Evolutionary conservation across 2,113 vertebrate genomes (phyloP).

Genomic region (Istiophorus platypterus): DNA sequence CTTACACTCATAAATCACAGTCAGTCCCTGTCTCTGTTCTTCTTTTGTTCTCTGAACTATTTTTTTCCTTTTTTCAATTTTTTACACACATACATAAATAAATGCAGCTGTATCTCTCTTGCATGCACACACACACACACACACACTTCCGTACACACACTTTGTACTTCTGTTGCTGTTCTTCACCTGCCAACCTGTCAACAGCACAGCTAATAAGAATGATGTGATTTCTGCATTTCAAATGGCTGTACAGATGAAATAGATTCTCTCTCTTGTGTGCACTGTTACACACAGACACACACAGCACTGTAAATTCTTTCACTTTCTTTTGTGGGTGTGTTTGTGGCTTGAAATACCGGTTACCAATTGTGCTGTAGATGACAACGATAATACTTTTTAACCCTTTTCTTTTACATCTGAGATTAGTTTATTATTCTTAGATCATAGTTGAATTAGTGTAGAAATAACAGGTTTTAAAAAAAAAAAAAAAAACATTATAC

Average conservation of each 20-base stretch:
- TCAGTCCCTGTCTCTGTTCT: neutral
- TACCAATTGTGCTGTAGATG: neutral
- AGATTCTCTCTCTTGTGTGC: neutral
- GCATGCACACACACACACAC: neutral
- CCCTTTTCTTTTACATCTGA: neutral
- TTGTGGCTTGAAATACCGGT: neutral
- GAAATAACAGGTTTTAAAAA: neutral
- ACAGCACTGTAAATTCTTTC: neutral
- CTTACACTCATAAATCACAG: constrained; percentile 1
- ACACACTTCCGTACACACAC: neutral
- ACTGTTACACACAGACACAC: neutral
- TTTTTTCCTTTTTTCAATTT: neutral
- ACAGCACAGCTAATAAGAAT: constrained; percentile 30
- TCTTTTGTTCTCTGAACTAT: neutral
- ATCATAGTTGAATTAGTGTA: neutral
- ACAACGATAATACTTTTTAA: neutral
- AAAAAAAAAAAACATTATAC: neutral
- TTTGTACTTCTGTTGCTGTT: constrained; percentile 1
- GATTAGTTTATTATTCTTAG: neutral
- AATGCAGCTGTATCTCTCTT: neutral
- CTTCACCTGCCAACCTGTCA: constrained; percentile 56
- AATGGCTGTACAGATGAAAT: constrained; percentile 23
- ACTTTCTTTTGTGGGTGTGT: neutral
- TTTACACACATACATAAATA: neutral
- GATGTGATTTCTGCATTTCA: constrained; percentile 24